A percentile compares a stretch with the other conserved stretches of the same genome.
These are phyloP conservation scores for Ptychadena robeensis DNA, from an alignment of 2,797 vertebrate genomes.

Conservation along the genomic window DNA sequence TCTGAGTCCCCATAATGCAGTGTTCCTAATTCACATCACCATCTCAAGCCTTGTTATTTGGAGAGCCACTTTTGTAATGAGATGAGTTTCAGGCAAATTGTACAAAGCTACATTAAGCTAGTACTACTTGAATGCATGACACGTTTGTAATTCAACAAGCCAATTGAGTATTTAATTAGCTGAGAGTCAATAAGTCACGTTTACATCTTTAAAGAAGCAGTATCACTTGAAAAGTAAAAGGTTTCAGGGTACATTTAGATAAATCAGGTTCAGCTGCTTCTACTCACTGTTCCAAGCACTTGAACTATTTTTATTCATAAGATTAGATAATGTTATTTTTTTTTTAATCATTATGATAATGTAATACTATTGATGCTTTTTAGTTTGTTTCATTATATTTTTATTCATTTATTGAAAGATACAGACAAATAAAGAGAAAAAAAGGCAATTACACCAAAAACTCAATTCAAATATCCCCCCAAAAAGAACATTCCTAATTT, in stretches of 20 bases:
- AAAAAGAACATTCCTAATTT: no score
- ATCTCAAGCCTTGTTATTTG: background rate
- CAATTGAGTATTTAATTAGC: conserved; percentile 13
- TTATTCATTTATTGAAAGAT: no score
- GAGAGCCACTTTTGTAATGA: conserved; percentile 19
- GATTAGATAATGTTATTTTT: no score
- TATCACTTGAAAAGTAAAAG: background rate
- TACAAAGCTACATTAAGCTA: conserved; percentile 22
- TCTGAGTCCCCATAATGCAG: conserved; percentile 2
- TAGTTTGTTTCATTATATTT: no score
- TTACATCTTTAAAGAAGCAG: background rate
- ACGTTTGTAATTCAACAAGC: conserved; percentile 43
- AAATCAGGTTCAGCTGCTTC: background rate
- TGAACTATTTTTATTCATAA: background rate
- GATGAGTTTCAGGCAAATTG: conserved; percentile 20
- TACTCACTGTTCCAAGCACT: background rate
- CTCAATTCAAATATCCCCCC: no score
- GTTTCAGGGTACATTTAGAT: background rate
- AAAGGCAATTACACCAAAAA: no score
- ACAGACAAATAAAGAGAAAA: no score
- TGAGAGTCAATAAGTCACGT: conserved; percentile 3
- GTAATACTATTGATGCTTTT: no score
- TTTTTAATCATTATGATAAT: no score
- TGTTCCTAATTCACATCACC: background rate
- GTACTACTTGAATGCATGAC: background rate